These are phyloP conservation scores for Eubucco bourcierii DNA, from an alignment of 2,113 vertebrate species.

Conservation along the genomic window DNA sequence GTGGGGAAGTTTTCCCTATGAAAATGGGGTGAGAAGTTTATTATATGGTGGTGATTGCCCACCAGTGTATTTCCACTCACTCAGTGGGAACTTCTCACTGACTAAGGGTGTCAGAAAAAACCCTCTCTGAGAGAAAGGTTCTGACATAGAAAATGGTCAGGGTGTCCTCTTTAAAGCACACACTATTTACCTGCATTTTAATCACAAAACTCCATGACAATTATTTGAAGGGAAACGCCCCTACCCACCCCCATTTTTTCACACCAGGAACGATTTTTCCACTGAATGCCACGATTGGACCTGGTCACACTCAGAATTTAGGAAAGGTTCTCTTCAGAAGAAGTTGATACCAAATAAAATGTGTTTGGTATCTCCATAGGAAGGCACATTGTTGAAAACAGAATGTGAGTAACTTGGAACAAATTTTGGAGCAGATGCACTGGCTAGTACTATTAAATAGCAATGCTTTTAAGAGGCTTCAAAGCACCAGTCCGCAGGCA, in stretches of 20 bases:
- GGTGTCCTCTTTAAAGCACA: not conserved
- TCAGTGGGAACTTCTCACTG: not conserved
- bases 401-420: slow-evolving; percentile 32
- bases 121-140: not conserved
- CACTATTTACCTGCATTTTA: not conserved
- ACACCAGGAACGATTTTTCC: not conserved
- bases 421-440: slow-evolving; percentile 45
- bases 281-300: not conserved
- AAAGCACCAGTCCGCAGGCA: slow-evolving; percentile 60
- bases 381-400: not conserved
- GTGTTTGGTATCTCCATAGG: not conserved
- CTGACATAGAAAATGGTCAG: not conserved
- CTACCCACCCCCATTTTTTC: not conserved
- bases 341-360: not conserved
- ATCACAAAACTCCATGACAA: not conserved
- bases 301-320: not conserved
- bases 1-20: not conserved
- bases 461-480: slow-evolving; percentile 59
- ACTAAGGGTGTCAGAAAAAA: not conserved
- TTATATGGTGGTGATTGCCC: not conserved
- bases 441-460: slow-evolving; percentile 8
- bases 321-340: not conserved
- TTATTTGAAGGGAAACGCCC: not conserved
- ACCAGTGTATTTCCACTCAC: not conserved
- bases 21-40: not conserved